Evolutionary conservation across 1,140 invertebrate genomes (phyloP), one percentile per base, ranked within the genome.

Genomic region (Rhynchophorus ferrugineus): DNA sequence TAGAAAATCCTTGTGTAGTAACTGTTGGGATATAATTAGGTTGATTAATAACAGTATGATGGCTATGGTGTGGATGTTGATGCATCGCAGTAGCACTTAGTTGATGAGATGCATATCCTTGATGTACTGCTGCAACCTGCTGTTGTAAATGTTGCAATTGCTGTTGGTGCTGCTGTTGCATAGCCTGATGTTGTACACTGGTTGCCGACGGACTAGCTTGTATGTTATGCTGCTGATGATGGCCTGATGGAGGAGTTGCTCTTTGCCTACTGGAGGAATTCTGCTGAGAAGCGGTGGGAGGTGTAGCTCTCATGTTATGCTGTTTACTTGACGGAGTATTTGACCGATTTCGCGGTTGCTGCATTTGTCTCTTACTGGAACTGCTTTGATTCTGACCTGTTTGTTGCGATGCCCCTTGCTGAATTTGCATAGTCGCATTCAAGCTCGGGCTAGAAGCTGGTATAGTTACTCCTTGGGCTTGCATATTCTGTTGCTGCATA

Each of bases 11-110:
- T 51, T 77, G 77, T 2, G 77, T 75, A 3, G 72, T 75, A 0
- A 75, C 69, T 29, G 71, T 61, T 11, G 69, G 65, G 17, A 72
- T 69, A 55, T 79, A 79, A 49, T 78, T 78, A 1, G 72, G 70
- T 48, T 79, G 78, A 0, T 74, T 75, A 17, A 78, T 77, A 1
- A 76, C 73, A 0, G 73, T 67, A 42, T 81, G 80, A 45, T 78
- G 72, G 1, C 75, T 70, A 61, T 41, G 70, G 56, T 9, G 69
- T 13, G 75, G 71, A 29, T 73, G 71, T 49, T 76, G 74, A 1
- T 73, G 67, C 34, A 68, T 66, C 1, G 71, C 44, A 18, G 70
- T 68, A 6, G 64, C 47, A 1, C 53, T 60, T 47, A 63, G 54
- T 54, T 59, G 64, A 69, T 75, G 56, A 59, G 72, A 54, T 63